phyloP scores from a whole-genome alignment of 2,797 vertebrate species.

The Sebastes paucispinis region DNA sequence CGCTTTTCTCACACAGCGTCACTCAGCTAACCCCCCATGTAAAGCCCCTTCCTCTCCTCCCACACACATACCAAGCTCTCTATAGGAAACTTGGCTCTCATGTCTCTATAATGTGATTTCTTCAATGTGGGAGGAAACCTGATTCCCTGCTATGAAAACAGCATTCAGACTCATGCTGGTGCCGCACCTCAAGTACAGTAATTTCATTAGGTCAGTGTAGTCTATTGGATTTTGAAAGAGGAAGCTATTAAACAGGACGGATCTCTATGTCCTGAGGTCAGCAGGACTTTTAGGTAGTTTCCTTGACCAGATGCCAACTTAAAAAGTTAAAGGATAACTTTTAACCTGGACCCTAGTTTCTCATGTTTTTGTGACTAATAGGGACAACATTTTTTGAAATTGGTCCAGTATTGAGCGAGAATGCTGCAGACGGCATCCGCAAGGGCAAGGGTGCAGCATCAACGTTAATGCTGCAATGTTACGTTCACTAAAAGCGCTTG shows the following conservation, averaged over 20 bases:
- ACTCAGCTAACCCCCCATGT: not conserved
- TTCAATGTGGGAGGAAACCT: slow-evolving; percentile 25
- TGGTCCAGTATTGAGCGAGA: too few species aligned
- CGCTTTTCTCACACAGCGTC: slow-evolving; percentile 1
- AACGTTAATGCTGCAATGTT: too few species aligned
- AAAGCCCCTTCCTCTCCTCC: slow-evolving; percentile 13
- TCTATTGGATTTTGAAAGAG: slow-evolving; percentile 18
- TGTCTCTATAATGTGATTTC: slow-evolving; percentile 58
- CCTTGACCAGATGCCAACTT: not conserved
- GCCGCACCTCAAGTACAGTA: not conserved
- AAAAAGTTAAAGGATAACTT: not conserved
- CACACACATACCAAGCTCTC: slow-evolving; percentile 30
- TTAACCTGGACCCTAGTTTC: too few species aligned
- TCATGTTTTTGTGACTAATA: too few species aligned
- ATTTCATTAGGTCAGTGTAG: slow-evolving; percentile 38
- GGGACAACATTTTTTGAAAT: fast-evolving
- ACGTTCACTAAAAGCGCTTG: too few species aligned
- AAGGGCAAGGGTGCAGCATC: not conserved
- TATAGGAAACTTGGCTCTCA: slow-evolving; percentile 35
- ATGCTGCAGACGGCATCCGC: too few species aligned
- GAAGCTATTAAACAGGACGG: slow-evolving; percentile 2
- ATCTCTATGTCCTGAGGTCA: not conserved
- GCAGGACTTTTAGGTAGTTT: not conserved
- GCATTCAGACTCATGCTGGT: slow-evolving; percentile 12
- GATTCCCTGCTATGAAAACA: slow-evolving; percentile 47